Evolutionary conservation across 1,140 invertebrate species (phyloP), one percentile per base, ranked within the genome.

Genomic region (Stenopsyche tienmushanensis): DNA sequence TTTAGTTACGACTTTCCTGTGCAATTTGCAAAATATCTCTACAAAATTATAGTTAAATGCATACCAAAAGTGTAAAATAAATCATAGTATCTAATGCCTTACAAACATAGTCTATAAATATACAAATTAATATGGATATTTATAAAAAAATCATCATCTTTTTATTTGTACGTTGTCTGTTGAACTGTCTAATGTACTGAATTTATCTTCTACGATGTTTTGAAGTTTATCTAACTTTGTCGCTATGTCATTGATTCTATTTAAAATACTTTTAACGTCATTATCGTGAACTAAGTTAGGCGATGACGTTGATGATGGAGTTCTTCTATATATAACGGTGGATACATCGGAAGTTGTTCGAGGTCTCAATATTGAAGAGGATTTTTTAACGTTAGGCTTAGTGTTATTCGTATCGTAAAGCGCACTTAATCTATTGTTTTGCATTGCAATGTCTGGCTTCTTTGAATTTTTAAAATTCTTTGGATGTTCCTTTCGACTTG

Each of bases 401-500:
- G 54, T n/a, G 24, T 44, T 20, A 2, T 20, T 23, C 34, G 3
- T 10, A 20, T 1, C 9, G n/a, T 44, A 29, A 21, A 57, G 3
- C n/a, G 34, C n/a, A 21, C 39, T 57, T 13, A 23, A 44, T 57
- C 39, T 23, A 39, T 42, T n/a, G n/a, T n/a, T n/a, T n/a, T n/a
- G n/a, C n/a, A n/a, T n/a, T n/a, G n/a, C n/a, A n/a, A n/a, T n/a
- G n/a, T n/a, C n/a, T n/a, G n/a, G n/a, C n/a, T n/a, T n/a, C n/a
- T n/a, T n/a, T n/a, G n/a, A n/a, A 1, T 42, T 47, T 29, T 7
- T 25, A n/a, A 23, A 24, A 47, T 1, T 5, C 21, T 60, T 60
- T 2, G 57, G 57, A 82, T 62, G 76, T 79, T 84, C 83, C 67
- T 85, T 86, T n/a, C 83, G 82, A 53, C 87, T 85, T 0, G 83